Conservation (phyloP, 2,888 invertebrate genomes). For the Ectobius pallidus region DNA sequence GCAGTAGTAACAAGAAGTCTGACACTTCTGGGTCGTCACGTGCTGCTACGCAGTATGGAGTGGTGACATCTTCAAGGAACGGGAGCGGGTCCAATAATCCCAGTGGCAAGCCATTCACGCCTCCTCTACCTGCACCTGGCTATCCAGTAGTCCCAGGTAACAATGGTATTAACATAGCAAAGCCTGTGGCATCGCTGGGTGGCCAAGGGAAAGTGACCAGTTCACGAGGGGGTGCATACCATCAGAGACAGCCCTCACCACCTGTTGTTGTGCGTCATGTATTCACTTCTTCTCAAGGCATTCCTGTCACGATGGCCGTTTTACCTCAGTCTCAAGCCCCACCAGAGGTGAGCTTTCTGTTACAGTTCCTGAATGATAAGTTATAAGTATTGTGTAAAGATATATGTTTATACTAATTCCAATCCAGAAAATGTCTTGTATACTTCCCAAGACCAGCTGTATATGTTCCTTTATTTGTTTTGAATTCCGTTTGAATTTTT, state of each 20-base stretch:
- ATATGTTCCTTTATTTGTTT: too few relatives aligned
- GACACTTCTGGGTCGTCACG: slow-evolving; percentile 51
- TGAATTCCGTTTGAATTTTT: too few relatives aligned
- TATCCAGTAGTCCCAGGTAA: slow-evolving; percentile 27
- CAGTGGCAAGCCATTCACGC: slow-evolving; percentile 51
- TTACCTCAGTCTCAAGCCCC: slow-evolving; percentile 56
- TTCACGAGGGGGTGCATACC: slow-evolving; percentile 44
- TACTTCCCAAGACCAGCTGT: too few relatives aligned
- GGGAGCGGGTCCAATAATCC: slow-evolving; percentile 38
- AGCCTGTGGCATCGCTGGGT: slow-evolving; percentile 9
- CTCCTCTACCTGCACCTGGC: slow-evolving; percentile 51
- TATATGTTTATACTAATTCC: too few relatives aligned
- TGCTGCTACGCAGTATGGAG: slow-evolving; percentile 54
- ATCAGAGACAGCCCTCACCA: slow-evolving; percentile 60
- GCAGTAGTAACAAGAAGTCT: slow-evolving; percentile 51
- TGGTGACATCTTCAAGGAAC: slow-evolving; percentile 53
- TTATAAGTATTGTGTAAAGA: too few relatives aligned
- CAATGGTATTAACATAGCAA: slow-evolving; percentile 13
- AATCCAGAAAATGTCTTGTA: too few relatives aligned
- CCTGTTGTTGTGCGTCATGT: slow-evolving; percentile 69
- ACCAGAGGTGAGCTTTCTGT: slow-evolving; percentile 44
- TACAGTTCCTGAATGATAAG: too few relatives aligned
- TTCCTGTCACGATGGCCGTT: slow-evolving; percentile 63
- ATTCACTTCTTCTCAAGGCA: slow-evolving; percentile 62
- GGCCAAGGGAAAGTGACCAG: slow-evolving; percentile 25